These are phyloP conservation scores for Diploptera punctata DNA, from an alignment of 2,888 invertebrate genomes.

Conservation along the genomic window DNA sequence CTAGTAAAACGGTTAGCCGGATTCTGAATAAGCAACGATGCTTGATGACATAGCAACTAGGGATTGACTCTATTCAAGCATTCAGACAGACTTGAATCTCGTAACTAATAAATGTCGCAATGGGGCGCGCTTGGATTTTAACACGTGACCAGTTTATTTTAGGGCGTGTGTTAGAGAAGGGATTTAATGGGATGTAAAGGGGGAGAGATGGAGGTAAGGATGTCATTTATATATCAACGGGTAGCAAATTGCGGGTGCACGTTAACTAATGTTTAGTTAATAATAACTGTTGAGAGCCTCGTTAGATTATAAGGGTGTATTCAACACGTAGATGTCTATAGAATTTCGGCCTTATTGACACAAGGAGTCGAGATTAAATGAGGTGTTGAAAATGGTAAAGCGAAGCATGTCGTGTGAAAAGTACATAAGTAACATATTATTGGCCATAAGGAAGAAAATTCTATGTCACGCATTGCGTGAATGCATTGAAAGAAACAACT, in stretches of 20 bases:
- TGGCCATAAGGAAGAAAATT: too few species aligned
- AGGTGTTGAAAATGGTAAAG: slow-evolving; percentile 3
- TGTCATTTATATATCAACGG: slow-evolving; percentile 29
- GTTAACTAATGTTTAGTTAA: slow-evolving; percentile 31
- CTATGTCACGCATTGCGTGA: too few species aligned
- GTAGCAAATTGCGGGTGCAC: slow-evolving; percentile 25
- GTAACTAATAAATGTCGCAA: slow-evolving; percentile 17
- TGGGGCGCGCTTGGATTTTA: slow-evolving; percentile 18
- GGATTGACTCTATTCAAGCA: slow-evolving; percentile 15
- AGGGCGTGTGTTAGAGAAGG: slow-evolving; percentile 29
- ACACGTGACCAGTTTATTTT: slow-evolving; percentile 36
- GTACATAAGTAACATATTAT: too few species aligned
- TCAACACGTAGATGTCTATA: not conserved
- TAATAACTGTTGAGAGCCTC: slow-evolving; percentile 19
- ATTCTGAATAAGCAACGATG: slow-evolving; percentile 1
- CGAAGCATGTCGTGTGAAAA: not conserved
- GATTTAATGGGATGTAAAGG: slow-evolving; percentile 25
- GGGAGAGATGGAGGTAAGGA: not conserved
- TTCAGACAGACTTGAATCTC: slow-evolving; percentile 7
- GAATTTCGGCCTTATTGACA: slow-evolving; percentile 7
- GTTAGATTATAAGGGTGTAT: slow-evolving; percentile 14
- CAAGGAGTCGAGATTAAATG: not conserved
- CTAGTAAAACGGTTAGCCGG: not conserved
- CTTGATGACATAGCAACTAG: not conserved
- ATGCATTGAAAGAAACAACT: too few species aligned